Percentiles rank a stretch among this genome's conserved stretches.
These are phyloP conservation scores for Drosophila bipectinata DNA, from an alignment of 1,140 invertebrate genomes.

Conservation along the genomic window DNA sequence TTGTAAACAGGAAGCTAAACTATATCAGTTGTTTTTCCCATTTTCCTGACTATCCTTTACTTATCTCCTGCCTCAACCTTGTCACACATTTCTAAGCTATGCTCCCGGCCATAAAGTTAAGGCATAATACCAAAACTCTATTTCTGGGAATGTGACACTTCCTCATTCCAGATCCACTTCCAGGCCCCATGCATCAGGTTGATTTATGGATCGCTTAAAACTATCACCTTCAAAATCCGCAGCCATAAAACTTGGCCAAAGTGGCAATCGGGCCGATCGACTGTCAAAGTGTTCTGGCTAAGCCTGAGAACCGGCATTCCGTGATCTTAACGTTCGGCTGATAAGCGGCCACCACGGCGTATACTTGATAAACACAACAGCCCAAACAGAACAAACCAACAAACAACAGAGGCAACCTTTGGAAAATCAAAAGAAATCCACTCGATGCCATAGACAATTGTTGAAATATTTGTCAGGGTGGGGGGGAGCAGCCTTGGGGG, in stretches of 20 bases:
- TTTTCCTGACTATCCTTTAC: background rate
- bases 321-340: constrained; percentile 37
- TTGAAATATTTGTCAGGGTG: constrained; percentile 32
- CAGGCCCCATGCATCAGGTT: constrained; percentile 24
- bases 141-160: constrained; percentile 5
- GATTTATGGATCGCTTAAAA: constrained; percentile 23
- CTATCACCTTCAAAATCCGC: background rate
- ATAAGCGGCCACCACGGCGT: constrained; percentile 57
- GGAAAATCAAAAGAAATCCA: constrained; percentile 34
- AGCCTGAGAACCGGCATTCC: constrained; percentile 32
- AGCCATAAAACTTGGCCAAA: constrained; percentile 27
- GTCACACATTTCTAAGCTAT: constrained; percentile 1
- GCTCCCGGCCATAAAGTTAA: background rate
- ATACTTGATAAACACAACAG: constrained; percentile 59
- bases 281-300: constrained; percentile 13
- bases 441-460: constrained; percentile 29
- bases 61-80: constrained; percentile 8
- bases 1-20: background rate
- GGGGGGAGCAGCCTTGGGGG: constrained; percentile 33
- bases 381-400: constrained; percentile 22
- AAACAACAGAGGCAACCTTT: constrained; percentile 18
- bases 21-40: background rate
- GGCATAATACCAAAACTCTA: background rate
- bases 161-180: constrained; percentile 19
- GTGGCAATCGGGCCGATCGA: constrained; percentile 28